Conservation (phyloP, 2,888 invertebrate species). For the Hypolimnas misippus region DNA sequence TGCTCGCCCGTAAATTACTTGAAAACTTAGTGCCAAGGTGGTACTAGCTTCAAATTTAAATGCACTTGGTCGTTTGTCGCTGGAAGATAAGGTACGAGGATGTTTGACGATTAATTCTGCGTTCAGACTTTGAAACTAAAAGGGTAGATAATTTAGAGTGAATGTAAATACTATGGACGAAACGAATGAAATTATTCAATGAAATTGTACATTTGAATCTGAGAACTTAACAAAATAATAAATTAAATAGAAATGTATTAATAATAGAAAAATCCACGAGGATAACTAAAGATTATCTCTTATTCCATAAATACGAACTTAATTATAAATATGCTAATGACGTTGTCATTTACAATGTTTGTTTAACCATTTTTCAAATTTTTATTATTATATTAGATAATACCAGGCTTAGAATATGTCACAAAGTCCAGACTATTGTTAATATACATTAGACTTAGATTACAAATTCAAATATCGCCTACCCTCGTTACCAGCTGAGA, state of each 20-base stretch:
- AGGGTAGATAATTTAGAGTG: slow-evolving; percentile 5
- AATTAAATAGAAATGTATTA: too few relatives aligned
- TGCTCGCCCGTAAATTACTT: slow-evolving; percentile 82
- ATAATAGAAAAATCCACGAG: too few relatives aligned
- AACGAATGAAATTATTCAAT: not conserved
- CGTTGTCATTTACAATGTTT: too few relatives aligned
- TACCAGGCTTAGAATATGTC: not conserved
- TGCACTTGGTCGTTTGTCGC: slow-evolving; percentile 63
- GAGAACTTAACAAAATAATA: too few relatives aligned
- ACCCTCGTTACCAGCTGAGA: not conserved
- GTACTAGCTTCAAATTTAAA: slow-evolving; percentile 68
- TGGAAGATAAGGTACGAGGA: slow-evolving; percentile 62
- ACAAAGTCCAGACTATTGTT: too few relatives aligned
- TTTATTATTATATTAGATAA: too few relatives aligned
- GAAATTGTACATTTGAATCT: too few relatives aligned
- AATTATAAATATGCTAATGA: too few relatives aligned
- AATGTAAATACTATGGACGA: not conserved
- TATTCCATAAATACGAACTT: too few relatives aligned
- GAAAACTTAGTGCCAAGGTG: slow-evolving; percentile 80
- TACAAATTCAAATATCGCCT: not conserved
- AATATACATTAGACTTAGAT: not conserved
- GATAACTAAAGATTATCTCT: too few relatives aligned
- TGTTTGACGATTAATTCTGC: slow-evolving; percentile 49
- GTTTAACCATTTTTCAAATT: too few relatives aligned
- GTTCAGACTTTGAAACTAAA: slow-evolving; percentile 12